phyloP scores from a whole-genome alignment of 1,140 invertebrate species.

The Paramacrobiotus metropolitanus region DNA sequence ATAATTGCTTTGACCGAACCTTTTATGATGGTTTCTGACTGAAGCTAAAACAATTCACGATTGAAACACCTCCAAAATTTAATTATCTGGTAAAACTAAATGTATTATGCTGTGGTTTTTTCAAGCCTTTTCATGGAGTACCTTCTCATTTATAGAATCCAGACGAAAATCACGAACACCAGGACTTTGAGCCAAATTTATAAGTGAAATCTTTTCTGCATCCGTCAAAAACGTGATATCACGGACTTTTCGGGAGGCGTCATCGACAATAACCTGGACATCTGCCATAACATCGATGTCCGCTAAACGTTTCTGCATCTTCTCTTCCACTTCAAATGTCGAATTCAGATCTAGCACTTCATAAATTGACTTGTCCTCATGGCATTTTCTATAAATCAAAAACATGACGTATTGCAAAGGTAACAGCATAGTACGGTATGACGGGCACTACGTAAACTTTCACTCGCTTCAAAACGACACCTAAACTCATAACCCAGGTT shows the following conservation, averaged over 20 bases:
- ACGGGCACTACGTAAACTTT: too few species aligned
- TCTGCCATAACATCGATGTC: neutral
- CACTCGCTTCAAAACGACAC: too few species aligned
- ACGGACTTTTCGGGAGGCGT: neutral
- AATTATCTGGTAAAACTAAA: too few species aligned
- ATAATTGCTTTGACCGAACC: too few species aligned
- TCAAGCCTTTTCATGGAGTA: too few species aligned
- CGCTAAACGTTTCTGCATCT: neutral
- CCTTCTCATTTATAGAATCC: neutral
- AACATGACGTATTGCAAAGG: too few species aligned
- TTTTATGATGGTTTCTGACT: too few species aligned
- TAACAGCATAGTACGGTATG: too few species aligned
- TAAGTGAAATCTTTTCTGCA: neutral
- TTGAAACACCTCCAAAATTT: too few species aligned
- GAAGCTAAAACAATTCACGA: too few species aligned
- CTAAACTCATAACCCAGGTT: too few species aligned
- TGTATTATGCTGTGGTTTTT: too few species aligned
- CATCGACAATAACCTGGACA: neutral
- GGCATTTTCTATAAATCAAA: slow-evolving; percentile 3
- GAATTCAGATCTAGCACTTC: neutral
- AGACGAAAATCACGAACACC: neutral
- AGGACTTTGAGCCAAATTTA: neutral
- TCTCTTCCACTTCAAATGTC: neutral
- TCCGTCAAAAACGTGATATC: neutral
- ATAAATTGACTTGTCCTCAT: neutral